Conservation (phyloP, 2,797 vertebrate genomes). For the Anableps anableps region DNA sequence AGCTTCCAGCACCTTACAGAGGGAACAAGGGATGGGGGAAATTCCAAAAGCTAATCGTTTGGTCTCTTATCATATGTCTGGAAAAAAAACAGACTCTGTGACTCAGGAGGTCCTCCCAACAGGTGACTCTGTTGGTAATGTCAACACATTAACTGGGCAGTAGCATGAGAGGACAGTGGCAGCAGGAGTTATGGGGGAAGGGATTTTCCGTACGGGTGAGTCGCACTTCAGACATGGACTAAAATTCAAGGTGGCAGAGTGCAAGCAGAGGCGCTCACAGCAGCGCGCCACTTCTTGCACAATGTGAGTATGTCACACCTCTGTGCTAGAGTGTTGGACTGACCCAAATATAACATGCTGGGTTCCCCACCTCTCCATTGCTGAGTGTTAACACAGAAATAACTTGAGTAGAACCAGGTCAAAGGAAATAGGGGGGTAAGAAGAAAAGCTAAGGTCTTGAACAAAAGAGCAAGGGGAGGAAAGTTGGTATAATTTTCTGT, state of each 20-base stretch:
- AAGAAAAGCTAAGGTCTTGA: neutral
- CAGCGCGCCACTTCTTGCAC: conserved; percentile 65
- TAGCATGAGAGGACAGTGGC: conserved; percentile 22
- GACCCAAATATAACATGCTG: conserved; percentile 72
- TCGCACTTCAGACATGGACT: conserved; percentile 47
- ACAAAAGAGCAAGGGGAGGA: neutral
- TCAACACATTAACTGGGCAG: conserved; percentile 48
- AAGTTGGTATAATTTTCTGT: neutral
- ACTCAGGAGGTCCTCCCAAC: conserved; percentile 59
- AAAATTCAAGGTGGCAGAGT: conserved; percentile 33
- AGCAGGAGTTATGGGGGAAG: conserved; percentile 41
- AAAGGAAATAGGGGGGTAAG: neutral
- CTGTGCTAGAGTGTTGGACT: conserved; percentile 44
- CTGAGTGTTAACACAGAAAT: conserved; percentile 30
- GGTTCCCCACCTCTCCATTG: conserved; percentile 35
- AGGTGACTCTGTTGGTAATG: conserved; percentile 58
- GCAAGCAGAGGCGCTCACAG: conserved; percentile 60
- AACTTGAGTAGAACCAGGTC: conserved; percentile 11
- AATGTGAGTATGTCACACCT: conserved; percentile 65
- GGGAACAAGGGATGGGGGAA: conserved; percentile 22
- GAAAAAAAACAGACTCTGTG: conserved; percentile 54
- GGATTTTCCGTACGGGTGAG: conserved; percentile 60
- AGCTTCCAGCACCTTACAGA: conserved; percentile 41
- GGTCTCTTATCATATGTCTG: conserved; percentile 45
- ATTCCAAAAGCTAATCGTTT: conserved; percentile 51